Evolutionary conservation across 2,888 invertebrate genomes (phyloP).

Genomic region (Trypoxylon attenuatum): DNA sequence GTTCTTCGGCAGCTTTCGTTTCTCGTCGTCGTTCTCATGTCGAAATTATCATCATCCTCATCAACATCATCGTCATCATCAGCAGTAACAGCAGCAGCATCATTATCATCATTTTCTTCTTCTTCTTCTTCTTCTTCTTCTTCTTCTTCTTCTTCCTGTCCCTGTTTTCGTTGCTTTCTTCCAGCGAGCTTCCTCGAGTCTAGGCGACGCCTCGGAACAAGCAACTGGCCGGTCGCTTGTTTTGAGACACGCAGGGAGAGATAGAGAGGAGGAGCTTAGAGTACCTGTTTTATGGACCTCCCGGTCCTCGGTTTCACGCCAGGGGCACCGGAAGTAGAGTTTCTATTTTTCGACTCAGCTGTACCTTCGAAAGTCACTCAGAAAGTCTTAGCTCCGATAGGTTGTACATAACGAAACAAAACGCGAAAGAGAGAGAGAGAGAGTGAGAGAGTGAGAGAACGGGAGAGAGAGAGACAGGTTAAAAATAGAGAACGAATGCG

Average conservation of each 20-base stretch:
- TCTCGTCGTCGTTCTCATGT: neutral
- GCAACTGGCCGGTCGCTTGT: too few relatives aligned
- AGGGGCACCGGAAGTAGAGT: constrained; percentile 37
- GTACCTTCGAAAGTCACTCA: constrained; percentile 46
- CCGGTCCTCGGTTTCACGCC: constrained; percentile 32
- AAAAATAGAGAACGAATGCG: too few relatives aligned
- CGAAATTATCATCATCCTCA: neutral
- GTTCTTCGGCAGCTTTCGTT: too few relatives aligned
- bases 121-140: neutral
- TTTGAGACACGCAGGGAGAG: neutral
- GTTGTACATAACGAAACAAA: too few relatives aligned
- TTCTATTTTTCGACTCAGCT: constrained; percentile 61
- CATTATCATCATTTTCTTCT: too few relatives aligned
- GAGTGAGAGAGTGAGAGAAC: too few relatives aligned
- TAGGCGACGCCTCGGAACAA: too few relatives aligned
- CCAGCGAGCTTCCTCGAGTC: too few relatives aligned
- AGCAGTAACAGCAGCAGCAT: neutral
- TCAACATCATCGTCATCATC: constrained; percentile 10
- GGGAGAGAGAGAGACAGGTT: too few relatives aligned
- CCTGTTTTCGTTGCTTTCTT: neutral
- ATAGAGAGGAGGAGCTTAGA: constrained; percentile 18
- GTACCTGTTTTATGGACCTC: constrained; percentile 48
- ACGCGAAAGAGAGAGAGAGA: too few relatives aligned
- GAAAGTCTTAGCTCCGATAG: too few relatives aligned
- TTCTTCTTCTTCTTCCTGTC: neutral